phyloP scores from a whole-genome alignment of 2,113 vertebrate species.

The Raphicerus campestris region DNA sequence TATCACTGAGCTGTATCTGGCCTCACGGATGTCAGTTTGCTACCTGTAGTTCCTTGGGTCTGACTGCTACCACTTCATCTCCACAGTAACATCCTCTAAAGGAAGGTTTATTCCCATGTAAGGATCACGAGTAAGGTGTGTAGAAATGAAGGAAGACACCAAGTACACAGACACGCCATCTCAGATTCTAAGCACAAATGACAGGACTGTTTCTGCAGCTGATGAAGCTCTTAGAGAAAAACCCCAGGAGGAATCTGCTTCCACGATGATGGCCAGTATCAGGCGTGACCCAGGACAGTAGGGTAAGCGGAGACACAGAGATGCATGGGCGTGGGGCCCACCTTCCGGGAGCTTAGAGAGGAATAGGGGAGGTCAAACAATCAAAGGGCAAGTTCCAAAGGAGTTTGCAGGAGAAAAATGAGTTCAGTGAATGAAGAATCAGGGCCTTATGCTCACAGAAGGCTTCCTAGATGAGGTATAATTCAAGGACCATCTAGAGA shows the following conservation, averaged over 20 bases:
- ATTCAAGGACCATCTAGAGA: no score
- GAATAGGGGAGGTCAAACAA: not conserved
- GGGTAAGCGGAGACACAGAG: not conserved
- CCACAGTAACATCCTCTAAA: not conserved
- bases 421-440: not conserved
- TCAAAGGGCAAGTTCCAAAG: not conserved
- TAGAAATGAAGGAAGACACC: not conserved
- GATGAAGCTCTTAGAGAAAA: not conserved
- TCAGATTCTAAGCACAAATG: not conserved
- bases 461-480: not conserved
- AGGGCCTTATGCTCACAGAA: not conserved
- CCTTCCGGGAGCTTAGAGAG: not conserved
- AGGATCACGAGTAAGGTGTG: not conserved
- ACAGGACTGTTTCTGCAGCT: not conserved
- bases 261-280: accelerated
- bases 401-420: not conserved
- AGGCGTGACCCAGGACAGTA: not conserved
- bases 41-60: not conserved
- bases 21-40: not conserved
- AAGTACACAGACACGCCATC: not conserved
- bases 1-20: not conserved
- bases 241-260: not conserved
- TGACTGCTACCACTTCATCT: not conserved
- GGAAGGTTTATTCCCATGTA: not conserved
- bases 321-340: accelerated